Percentiles rank a stretch among this genome's conserved stretches.
Evolutionary conservation across 2,113 vertebrate genomes (phyloP).

Genomic region (Coturnix japonica): DNA sequence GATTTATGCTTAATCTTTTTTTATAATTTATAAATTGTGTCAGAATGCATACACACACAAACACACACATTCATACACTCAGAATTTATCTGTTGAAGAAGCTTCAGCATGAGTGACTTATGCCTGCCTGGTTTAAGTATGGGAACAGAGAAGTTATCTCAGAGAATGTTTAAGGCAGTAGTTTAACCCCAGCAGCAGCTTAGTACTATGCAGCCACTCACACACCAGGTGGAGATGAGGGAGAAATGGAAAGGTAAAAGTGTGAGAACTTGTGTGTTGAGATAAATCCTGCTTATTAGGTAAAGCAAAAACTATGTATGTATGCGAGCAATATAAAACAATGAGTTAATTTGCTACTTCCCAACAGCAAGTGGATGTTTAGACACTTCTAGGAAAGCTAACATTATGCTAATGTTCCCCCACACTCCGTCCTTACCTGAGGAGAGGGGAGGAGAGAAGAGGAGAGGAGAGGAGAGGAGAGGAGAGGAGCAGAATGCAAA

Average conservation of each 20-base stretch:
- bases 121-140: neutral
- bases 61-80: too few relatives aligned
- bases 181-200: neutral
- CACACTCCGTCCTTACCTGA: neutral
- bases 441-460: too few relatives aligned
- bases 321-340: neutral
- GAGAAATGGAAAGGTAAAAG: neutral
- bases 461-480: neutral
- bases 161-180: neutral
- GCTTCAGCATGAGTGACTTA: neutral
- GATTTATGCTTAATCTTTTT: neutral
- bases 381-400: neutral
- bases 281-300: neutral
- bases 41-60: neutral
- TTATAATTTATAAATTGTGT: neutral
- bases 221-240: too few relatives aligned
- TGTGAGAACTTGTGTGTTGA: neutral
- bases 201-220: neutral
- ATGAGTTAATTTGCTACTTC: neutral
- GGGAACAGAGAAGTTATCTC: neutral
- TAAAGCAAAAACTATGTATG: neutral
- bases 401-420: neutral
- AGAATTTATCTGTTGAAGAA: neutral
- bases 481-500: too few relatives aligned
- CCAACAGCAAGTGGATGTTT: neutral